phyloP scores from a whole-genome alignment of 2,113 vertebrate species.

The Cygnus buccinator region DNA sequence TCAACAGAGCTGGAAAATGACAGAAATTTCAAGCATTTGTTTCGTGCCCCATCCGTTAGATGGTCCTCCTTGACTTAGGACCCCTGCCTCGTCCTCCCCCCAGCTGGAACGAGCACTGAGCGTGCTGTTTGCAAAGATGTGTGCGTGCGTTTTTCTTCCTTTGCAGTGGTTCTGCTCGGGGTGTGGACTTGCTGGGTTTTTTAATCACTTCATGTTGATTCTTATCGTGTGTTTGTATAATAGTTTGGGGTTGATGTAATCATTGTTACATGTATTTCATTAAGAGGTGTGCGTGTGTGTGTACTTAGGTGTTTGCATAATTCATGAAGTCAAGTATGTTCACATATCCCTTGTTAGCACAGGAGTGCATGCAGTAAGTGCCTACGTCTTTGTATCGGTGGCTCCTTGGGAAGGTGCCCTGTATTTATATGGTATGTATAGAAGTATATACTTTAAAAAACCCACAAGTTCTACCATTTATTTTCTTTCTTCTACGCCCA shows the following conservation, averaged over 20 bases:
- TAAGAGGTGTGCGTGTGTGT: slow-evolving; percentile 20
- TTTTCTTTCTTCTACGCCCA: slow-evolving; percentile 63
- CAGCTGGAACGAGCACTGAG: neutral
- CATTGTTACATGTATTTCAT: slow-evolving; percentile 60
- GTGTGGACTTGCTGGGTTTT: slow-evolving; percentile 39
- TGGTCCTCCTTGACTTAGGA: neutral
- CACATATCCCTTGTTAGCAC: slow-evolving; percentile 42
- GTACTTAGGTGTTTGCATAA: slow-evolving; percentile 55
- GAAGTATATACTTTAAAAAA: slow-evolving; percentile 36
- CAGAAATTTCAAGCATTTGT: neutral
- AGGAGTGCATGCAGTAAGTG: neutral
- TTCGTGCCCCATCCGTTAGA: neutral
- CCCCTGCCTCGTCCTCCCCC: neutral
- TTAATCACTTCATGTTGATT: slow-evolving; percentile 62
- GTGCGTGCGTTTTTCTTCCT: neutral
- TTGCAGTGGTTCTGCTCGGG: slow-evolving; percentile 21
- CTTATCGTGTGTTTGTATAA: slow-evolving; percentile 61
- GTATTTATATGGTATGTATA: slow-evolving; percentile 16
- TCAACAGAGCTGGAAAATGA: neutral
- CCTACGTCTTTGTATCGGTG: slow-evolving; percentile 12
- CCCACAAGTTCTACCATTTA: slow-evolving; percentile 58
- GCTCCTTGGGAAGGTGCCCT: slow-evolving; percentile 30
- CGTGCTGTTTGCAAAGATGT: neutral
- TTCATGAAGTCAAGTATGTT: slow-evolving; percentile 67
- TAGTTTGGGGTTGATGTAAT: slow-evolving; percentile 70